These are phyloP conservation scores for Cataglyphis hispanica DNA, from an alignment of 1,140 invertebrate genomes.

Conservation along the genomic window DNA sequence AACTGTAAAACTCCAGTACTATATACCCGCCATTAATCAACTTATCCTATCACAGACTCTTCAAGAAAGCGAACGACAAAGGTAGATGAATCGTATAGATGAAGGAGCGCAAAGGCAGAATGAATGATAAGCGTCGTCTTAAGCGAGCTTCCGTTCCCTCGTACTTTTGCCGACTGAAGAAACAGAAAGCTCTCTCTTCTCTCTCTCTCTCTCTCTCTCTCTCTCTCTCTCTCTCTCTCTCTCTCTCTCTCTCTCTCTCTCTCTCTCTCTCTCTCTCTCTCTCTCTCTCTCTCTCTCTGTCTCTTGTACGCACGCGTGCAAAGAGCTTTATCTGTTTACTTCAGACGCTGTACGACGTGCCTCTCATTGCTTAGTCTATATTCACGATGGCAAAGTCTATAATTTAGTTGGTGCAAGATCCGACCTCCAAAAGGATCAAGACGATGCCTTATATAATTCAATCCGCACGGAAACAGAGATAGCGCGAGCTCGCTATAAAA, in stretches of 20 bases:
- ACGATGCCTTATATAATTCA: slow-evolving; percentile 29
- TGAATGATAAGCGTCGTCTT: slow-evolving; percentile 59
- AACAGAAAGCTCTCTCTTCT: slow-evolving; percentile 25
- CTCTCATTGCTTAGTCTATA: slow-evolving; percentile 43
- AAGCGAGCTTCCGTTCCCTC: slow-evolving; percentile 40
- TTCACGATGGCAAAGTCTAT: slow-evolving; percentile 42
- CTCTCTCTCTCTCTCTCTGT: slow-evolving; percentile 8
- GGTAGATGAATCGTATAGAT: slow-evolving; percentile 2
- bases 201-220: slow-evolving; percentile 4
- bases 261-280: slow-evolving; percentile 3
- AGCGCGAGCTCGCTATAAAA: slow-evolving; percentile 20
- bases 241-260: slow-evolving; percentile 1
- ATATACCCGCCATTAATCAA: slow-evolving; percentile 46
- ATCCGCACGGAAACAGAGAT: slow-evolving; percentile 35
- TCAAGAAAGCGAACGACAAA: slow-evolving; percentile 15
- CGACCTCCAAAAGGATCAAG: slow-evolving; percentile 43
- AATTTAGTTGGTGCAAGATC: slow-evolving; percentile 32
- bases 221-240: background rate
- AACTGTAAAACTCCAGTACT: slow-evolving; percentile 4
- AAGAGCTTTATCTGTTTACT: slow-evolving; percentile 39
- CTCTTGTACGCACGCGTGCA: background rate
- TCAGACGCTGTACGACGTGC: slow-evolving; percentile 28
- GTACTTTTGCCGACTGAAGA: slow-evolving; percentile 40
- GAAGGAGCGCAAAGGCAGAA: slow-evolving; percentile 33
- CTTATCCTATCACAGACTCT: slow-evolving; percentile 32